Conservation (phyloP, 2,113 vertebrate species). For the Syrmaticus mikado region DNA sequence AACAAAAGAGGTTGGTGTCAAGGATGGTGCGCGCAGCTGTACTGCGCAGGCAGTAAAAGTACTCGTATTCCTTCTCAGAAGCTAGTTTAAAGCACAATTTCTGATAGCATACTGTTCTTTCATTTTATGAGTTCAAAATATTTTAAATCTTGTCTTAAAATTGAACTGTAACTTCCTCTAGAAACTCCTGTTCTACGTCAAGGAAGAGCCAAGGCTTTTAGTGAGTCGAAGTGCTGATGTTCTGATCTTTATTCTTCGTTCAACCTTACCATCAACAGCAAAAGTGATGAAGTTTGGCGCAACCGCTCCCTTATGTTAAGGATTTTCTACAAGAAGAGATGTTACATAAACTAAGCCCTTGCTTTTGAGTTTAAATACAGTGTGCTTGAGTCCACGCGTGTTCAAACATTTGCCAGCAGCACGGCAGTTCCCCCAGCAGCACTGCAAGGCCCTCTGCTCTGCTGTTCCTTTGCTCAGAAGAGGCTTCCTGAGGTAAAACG, state of each 20-base stretch:
- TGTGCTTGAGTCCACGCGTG: rapidly evolving
- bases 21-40: background rate
- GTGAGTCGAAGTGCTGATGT: background rate
- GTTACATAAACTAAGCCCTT: background rate
- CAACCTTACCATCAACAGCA: background rate
- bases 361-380: background rate
- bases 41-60: background rate
- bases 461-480: background rate
- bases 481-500: background rate
- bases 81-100: background rate
- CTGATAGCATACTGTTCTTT: background rate
- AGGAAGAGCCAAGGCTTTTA: background rate
- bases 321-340: background rate
- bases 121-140: background rate
- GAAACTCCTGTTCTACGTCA: background rate
- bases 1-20: background rate
- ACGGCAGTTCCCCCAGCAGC: background rate
- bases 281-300: background rate
- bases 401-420: rapidly evolving
- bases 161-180: background rate
- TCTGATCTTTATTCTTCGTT: background rate
- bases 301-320: background rate
- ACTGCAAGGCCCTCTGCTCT: rapidly evolving
- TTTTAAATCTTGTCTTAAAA: background rate
- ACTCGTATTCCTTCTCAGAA: background rate